Conservation (phyloP, 2,113 vertebrate species). For the Nothoprocta perdicaria region DNA sequence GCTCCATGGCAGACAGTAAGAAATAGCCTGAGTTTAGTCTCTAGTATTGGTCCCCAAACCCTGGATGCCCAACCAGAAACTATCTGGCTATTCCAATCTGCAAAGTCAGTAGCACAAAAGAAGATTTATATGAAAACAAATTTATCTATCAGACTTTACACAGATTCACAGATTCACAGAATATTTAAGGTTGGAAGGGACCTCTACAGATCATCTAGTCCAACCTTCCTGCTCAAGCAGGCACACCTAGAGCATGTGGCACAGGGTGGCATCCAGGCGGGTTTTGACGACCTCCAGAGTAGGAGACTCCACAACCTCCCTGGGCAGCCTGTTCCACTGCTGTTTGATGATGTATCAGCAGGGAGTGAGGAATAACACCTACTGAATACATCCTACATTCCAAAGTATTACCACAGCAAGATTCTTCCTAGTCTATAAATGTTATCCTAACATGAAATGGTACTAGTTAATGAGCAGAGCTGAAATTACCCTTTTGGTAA, state of each 20-base stretch:
- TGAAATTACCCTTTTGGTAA: background rate
- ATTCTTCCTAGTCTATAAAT: background rate
- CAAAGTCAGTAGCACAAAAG: background rate
- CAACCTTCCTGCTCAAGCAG: too few relatives aligned
- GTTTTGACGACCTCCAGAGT: too few relatives aligned
- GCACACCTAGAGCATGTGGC: too few relatives aligned
- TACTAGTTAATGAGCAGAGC: background rate
- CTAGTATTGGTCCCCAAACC: background rate
- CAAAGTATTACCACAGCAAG: background rate
- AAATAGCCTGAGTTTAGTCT: background rate
- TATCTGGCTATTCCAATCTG: background rate
- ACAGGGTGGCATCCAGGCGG: too few relatives aligned
- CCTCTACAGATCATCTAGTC: too few relatives aligned
- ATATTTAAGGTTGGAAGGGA: too few relatives aligned
- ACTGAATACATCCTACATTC: background rate
- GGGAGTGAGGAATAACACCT: background rate
- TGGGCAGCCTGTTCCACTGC: too few relatives aligned
- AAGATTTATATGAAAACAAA: background rate
- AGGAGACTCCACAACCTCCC: too few relatives aligned
- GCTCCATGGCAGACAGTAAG: background rate
- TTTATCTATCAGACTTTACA: background rate
- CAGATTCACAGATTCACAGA: too few relatives aligned
- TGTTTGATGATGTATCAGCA: background rate
- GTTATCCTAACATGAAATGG: background rate
- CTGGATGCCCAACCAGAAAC: background rate